These are phyloP conservation scores for Sipha maydis DNA, from an alignment of 2,888 invertebrate species.

Conservation along the genomic window DNA sequence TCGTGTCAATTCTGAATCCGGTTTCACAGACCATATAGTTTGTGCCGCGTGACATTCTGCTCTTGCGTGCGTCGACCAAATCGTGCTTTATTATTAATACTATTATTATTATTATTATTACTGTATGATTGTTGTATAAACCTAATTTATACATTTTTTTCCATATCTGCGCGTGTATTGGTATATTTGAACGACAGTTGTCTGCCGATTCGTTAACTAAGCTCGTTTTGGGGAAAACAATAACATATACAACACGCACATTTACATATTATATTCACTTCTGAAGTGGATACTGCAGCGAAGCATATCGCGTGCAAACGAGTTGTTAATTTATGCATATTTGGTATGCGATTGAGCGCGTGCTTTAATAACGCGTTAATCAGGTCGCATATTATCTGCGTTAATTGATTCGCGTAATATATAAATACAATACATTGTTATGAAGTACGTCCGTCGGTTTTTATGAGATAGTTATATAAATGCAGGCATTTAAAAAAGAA, in stretches of 20 bases:
- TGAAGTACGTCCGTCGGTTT: no score
- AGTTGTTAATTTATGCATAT: no score
- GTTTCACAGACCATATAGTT: conserved; percentile 38
- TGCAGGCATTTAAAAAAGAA: no score
- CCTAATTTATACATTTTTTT: background rate
- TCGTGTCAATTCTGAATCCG: conserved; percentile 47
- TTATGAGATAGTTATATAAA: no score
- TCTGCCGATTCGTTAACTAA: background rate
- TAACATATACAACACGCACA: background rate
- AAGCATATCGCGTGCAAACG: no score
- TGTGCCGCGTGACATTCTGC: conserved; percentile 21
- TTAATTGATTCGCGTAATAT: no score
- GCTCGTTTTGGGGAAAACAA: background rate
- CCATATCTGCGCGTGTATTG: background rate
- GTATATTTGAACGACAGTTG: background rate
- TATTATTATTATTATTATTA: background rate
- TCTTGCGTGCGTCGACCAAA: background rate
- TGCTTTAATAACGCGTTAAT: no score
- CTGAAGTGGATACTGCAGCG: no score
- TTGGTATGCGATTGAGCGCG: no score
- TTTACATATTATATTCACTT: background rate
- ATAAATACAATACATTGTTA: no score
- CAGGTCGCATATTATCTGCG: no score
- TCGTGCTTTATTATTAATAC: background rate
- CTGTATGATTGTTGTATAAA: background rate